A percentile compares a stretch with the other conserved stretches of the same genome.
Conservation (phyloP, 1,140 invertebrate species). For the Reticulitermes speratus region DNA sequence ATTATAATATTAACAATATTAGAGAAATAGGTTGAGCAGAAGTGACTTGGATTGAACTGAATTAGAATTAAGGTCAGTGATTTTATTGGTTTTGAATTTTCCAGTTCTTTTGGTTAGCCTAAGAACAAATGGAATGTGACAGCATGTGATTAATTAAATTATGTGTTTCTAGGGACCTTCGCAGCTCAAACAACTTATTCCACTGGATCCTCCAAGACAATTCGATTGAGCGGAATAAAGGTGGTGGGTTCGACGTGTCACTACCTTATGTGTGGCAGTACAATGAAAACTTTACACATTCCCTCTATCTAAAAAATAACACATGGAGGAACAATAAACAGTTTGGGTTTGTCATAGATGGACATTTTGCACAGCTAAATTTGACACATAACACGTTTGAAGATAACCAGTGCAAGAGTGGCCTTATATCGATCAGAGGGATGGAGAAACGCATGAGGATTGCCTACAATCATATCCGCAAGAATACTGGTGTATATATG, state of each 20-base stretch:
- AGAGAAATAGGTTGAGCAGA: too few species aligned
- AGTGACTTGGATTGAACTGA: too few species aligned
- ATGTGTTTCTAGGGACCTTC: slow-evolving; percentile 67
- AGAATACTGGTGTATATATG: slow-evolving; percentile 83
- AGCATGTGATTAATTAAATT: too few species aligned
- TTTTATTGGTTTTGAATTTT: too few species aligned
- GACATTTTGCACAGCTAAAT: slow-evolving; percentile 79
- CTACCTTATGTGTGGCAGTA: slow-evolving; percentile 95
- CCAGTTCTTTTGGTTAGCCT: too few species aligned
- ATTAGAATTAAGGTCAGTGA: too few species aligned
- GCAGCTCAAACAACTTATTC: slow-evolving; percentile 91
- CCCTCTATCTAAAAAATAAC: slow-evolving; percentile 81
- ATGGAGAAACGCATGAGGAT: slow-evolving; percentile 95
- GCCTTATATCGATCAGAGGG: slow-evolving; percentile 82
- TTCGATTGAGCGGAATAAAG: slow-evolving; percentile 78
- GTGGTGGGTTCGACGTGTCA: slow-evolving; percentile 79
- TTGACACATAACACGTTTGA: slow-evolving; percentile 83
- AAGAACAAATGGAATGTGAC: too few species aligned
- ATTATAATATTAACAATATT: too few species aligned
- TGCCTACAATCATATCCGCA: slow-evolving; percentile 70
- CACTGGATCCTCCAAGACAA: slow-evolving; percentile 90
- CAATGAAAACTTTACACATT: slow-evolving; percentile 91
- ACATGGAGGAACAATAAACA: slow-evolving; percentile 82
- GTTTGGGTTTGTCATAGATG: slow-evolving; percentile 82
- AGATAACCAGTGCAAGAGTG: slow-evolving; percentile 78